Base-by-base conservation (phyloP, 1,140 invertebrate genomes). In the Gryllus bimaculatus region DNA sequence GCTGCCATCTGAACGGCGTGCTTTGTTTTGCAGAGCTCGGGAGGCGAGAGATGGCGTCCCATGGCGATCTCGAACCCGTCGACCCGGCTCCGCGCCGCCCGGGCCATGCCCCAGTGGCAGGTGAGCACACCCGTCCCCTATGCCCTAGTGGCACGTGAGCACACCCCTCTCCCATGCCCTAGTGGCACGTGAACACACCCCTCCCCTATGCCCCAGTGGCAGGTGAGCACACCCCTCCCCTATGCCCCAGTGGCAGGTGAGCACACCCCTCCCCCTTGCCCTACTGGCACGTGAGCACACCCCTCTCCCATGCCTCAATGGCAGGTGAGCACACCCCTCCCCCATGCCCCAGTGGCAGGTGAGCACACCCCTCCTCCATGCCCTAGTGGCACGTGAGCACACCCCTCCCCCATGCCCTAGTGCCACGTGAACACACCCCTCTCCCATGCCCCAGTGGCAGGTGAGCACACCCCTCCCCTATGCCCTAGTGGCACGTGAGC, bases 91-190 rank as follows among this genome's bases (percentile, higher is more conserved):
- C 85, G 89, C 79, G 86, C 87, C 81, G 87, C 89, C 26, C 88
- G 90, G 77, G 88, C 89, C 66, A 92, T 92, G 91, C 91, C 91
- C 78, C 89, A 90, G 82, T 92, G 91, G 91, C 89, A 88, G 76
- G 78, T 75, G 49, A 79, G 75, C 76, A 48, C n/a, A 73, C 13
- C 54, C 10, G 2, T 66, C 54, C 18, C 54, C 54, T 54, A 92
- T 92, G 91, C 91, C 91, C 78, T 89, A 90, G 82, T 92, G 91
- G 91, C 89, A 88, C 75, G 78, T 75, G 49, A 79, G 75, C 76
- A 48, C n/a, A 73, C 13, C 54, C 10, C 54, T 66, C 54, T 7
- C 54, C 89, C 66, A 92, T 92, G 91, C 91, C 91, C 78, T 89
- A 90, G 82, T 92, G 91, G 91, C 89, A 88, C 75, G 78, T 75